Base-by-base conservation (phyloP, 2,888 invertebrate species). In the Eueremaeus valkanovi region DNA sequence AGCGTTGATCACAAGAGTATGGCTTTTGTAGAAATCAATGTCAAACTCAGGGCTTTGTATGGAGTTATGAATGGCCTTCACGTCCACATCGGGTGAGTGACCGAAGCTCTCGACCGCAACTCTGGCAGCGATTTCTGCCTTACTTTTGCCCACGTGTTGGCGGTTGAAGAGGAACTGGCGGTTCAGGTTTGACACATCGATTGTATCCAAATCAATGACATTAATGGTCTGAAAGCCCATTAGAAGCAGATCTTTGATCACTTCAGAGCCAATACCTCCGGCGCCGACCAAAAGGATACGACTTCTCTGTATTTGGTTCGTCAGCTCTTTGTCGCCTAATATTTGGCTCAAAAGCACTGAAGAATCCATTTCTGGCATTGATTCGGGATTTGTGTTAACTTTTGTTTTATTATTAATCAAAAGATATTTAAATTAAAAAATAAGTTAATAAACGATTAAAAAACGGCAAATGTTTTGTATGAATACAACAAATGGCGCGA, bases 151-250 rank as follows among this genome's bases (percentile, higher is more conserved):
- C 77, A 99, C 97, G 87, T 99, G 98, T 82, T 95, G 92, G 82
- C 94, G 93, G 82, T 95, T 92, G 82, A 99, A 99, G n/a, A 99
- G 85, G 84, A 99, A 99, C 84, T 99, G 99, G 51, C 99, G 88
- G 85, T 99, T 99, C 79, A 99, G 86, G 84, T 99, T 99, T 86
- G 97, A 97, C 76, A 99, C 92, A 86, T 99, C 99, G 83, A 99
- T 99, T 0, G 98, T 99, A 83, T 99, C 99, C 83, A 99, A 87
- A 87, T 99, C 99, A 85, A 99, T 94, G 97, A 99, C 91, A 87
- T 95, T 92, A 81, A 99, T 94, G 80, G 94, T 87, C 55, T 88
- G 88, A 83, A 98, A 99, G 78, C 98, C 98, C 78, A 93, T 91
- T 70, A 98, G 86, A 42, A 96, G 96, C 79, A 99, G 88, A 86